Base-by-base conservation (phyloP, 1,140 invertebrate genomes). In the Trichonephila clavata region DNA sequence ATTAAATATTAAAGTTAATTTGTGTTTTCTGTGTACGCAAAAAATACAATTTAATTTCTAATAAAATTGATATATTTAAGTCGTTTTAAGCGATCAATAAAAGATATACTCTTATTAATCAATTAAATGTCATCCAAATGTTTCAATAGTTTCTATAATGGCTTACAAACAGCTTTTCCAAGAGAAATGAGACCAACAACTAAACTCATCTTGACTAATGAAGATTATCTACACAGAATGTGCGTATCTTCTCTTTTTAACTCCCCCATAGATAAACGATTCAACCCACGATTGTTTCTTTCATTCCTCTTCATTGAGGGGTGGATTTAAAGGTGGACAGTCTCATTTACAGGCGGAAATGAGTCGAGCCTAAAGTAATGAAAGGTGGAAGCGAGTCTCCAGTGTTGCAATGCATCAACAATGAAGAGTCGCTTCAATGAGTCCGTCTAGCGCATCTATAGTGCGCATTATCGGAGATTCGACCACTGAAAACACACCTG, bases 391-490 rank as follows among this genome's bases (percentile, higher is more conserved):
- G 18, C 18, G 21, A 77, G 27, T 27, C 14, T 59, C 50, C 43
- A 14, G 20, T n/a, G 81, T 57, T 83, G 81, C 43, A 59, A 83
- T 83, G 81, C 81, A 83, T 83, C 81, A 59, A 20, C 81, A 83
- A 83, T 83, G 81, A 24, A 83, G 50, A 83, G 50, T 57, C 71
- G 71, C 27, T n/a, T 18, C 81, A 83, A 83, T 83, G 81, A 83
- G 81, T 83, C 24, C 50, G 21, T n/a, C 39, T n/a, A 83, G 27
- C 20, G 81, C 50, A 83, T 83, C 81, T 83, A 83, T 83, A 83
- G 43, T 83, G 43, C 32, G 50, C 13, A 83, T 83, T 59, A 83
- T 83, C 81, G 81, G 50, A 83, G 43, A 83, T 57, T 57, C 80
- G 10, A 2, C 43, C 81, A 59, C 50, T 0, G 50, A 43, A 59